Conservation (phyloP, 1,140 invertebrate species). For the Neuroterus valhalla region DNA sequence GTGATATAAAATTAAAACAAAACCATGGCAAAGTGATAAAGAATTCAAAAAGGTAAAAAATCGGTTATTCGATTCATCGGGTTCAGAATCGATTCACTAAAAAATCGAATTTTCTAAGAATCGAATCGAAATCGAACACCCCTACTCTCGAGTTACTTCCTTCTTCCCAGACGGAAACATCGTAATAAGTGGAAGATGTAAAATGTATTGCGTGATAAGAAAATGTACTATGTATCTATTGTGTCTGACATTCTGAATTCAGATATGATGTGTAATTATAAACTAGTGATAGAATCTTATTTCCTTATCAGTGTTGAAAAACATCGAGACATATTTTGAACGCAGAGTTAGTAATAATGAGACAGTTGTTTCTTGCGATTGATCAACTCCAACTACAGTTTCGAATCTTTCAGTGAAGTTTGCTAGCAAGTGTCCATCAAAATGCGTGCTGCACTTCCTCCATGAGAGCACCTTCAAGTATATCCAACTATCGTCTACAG, state of each 20-base stretch:
- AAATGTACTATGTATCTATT: background rate
- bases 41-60: no score
- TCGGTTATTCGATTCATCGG: no score
- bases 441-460: background rate
- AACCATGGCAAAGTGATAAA: no score
- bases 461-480: background rate
- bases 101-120: no score
- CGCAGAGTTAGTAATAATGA: background rate
- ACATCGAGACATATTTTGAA: background rate
- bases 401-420: background rate
- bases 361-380: slow-evolving; percentile 7
- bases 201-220: background rate
- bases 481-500: slow-evolving; percentile 24
- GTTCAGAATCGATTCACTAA: no score
- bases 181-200: background rate
- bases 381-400: background rate
- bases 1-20: no score
- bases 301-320: background rate
- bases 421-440: background rate
- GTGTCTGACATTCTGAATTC: background rate
- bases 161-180: no score
- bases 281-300: slow-evolving; percentile 4
- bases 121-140: no score
- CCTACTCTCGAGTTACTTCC: no score
- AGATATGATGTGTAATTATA: background rate